phyloP scores from a whole-genome alignment of 1,140 invertebrate genomes.

The Cydia strobilella region DNA sequence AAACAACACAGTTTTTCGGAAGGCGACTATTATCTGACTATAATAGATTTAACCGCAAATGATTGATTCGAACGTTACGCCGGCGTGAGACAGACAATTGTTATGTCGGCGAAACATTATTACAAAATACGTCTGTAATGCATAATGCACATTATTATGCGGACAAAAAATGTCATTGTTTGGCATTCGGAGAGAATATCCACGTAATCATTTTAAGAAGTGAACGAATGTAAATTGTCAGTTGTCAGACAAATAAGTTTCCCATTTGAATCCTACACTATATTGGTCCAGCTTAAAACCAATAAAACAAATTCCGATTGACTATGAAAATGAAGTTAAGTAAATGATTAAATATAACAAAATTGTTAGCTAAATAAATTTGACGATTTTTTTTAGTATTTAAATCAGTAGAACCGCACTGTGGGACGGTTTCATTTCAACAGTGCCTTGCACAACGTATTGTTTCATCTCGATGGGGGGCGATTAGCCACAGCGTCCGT shows the following conservation, averaged over 20 bases:
- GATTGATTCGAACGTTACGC: constrained; percentile 1
- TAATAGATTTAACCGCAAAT: constrained; percentile 5
- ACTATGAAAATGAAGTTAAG: background rate
- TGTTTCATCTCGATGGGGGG: constrained; percentile 29
- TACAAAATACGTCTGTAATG: constrained; percentile 17
- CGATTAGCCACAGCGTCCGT: constrained; percentile 24
- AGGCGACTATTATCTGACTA: background rate
- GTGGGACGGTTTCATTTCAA: constrained; percentile 18
- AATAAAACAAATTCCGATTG: background rate
- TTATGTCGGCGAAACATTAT: background rate
- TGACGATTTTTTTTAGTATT: background rate
- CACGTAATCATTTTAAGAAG: background rate
- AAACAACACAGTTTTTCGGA: background rate
- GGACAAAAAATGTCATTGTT: constrained; percentile 19
- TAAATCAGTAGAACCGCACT: background rate
- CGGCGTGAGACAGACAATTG: constrained; percentile 26
- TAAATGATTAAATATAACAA: too few species aligned
- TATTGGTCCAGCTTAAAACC: background rate
- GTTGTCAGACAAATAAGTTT: background rate
- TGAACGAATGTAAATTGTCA: background rate
- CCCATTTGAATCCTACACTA: background rate
- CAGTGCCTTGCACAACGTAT: constrained; percentile 20
- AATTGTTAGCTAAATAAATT: too few species aligned
- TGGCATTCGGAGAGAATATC: background rate
- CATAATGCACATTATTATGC: constrained; percentile 12